Evolutionary conservation across 2,113 vertebrate species (phyloP).

Genomic region (Ptyas mucosa): DNA sequence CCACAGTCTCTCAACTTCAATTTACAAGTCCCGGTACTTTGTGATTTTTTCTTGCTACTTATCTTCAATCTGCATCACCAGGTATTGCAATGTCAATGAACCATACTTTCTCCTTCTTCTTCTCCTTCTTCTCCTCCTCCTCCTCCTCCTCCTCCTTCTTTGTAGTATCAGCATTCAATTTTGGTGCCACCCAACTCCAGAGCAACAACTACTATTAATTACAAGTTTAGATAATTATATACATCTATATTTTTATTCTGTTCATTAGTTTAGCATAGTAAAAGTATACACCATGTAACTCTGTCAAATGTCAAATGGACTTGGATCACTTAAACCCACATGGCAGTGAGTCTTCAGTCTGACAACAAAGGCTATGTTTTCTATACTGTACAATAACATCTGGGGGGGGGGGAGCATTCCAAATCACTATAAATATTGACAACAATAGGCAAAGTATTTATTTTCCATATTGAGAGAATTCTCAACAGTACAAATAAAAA

Average conservation of each 20-base stretch:
- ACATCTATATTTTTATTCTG: neutral
- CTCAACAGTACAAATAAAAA: neutral
- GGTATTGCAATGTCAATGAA: no score
- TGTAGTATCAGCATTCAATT: neutral
- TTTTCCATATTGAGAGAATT: neutral
- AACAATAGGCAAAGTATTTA: neutral
- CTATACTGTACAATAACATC: neutral
- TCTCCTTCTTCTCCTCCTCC: no score
- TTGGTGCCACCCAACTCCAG: neutral
- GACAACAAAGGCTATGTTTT: neutral
- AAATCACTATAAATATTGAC: neutral
- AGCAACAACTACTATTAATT: neutral
- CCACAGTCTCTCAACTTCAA: no score
- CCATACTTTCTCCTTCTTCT: no score
- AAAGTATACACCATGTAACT: neutral
- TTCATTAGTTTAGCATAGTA: neutral
- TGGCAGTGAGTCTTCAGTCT: neutral
- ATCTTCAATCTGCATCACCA: no score
- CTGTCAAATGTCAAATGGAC: neutral
- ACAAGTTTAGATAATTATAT: neutral
- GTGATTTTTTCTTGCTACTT: no score
- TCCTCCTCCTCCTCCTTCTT: no score
- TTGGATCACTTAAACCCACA: neutral
- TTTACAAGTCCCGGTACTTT: no score
- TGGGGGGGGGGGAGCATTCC: neutral